Percentiles rank a stretch among this genome's conserved stretches.
Evolutionary conservation across 2,888 invertebrate genomes (phyloP).

Genomic region (Archips xylosteana): DNA sequence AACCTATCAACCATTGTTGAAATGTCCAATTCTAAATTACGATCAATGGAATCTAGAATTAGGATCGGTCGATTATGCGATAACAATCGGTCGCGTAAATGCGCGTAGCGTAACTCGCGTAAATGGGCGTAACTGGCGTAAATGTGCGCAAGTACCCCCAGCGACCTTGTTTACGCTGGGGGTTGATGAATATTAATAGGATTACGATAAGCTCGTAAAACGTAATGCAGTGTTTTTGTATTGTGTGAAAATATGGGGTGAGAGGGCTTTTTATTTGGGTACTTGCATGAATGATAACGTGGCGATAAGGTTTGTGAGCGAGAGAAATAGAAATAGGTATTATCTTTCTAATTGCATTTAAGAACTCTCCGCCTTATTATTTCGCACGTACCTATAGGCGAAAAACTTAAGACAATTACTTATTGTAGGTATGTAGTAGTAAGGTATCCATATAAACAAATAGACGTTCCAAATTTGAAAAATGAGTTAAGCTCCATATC

Average conservation of each 20-base stretch:
- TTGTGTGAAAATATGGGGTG: neutral
- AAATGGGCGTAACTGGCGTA: slow-evolving; percentile 34
- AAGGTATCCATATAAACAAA: no score
- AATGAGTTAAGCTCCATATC: no score
- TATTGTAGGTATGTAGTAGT: no score
- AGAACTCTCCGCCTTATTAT: no score
- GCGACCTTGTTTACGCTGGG: slow-evolving; percentile 27
- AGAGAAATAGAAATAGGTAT: no score
- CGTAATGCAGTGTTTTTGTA: slow-evolving; percentile 16
- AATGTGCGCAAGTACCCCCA: slow-evolving; percentile 31
- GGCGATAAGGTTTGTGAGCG: neutral
- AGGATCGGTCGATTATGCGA: slow-evolving; percentile 38
- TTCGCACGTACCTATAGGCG: no score
- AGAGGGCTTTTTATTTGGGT: slow-evolving; percentile 3
- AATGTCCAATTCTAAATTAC: slow-evolving; percentile 26
- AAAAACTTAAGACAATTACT: no score
- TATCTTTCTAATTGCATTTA: no score
- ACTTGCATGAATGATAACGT: neutral
- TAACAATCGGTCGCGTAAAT: slow-evolving; percentile 22
- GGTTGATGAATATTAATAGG: slow-evolving; percentile 24
- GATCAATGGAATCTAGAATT: slow-evolving; percentile 37
- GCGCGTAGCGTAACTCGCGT: slow-evolving; percentile 21
- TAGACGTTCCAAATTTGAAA: no score
- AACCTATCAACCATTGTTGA: slow-evolving; percentile 23
- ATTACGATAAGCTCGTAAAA: slow-evolving; percentile 19